phyloP scores from a whole-genome alignment of 2,113 vertebrate species.

The Nothobranchius furzeri region DNA sequence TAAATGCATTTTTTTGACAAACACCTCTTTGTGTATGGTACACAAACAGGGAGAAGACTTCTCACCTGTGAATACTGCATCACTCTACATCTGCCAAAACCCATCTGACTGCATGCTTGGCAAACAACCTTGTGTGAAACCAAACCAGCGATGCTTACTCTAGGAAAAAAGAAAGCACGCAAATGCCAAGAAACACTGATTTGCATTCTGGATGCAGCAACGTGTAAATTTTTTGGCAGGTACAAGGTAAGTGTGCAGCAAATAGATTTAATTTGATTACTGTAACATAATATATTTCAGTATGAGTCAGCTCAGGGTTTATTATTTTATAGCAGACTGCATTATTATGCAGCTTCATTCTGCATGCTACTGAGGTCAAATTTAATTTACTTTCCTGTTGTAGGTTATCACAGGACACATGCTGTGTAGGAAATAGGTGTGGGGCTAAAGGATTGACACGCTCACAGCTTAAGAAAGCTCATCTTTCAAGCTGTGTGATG shows the following conservation, averaged over 20 bases:
- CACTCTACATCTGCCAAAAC: slow-evolving; percentile 17
- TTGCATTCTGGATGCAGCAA: slow-evolving; percentile 44
- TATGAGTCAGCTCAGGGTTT: neutral
- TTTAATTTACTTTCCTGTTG: neutral
- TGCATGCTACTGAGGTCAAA: slow-evolving; percentile 3
- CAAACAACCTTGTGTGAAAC: slow-evolving; percentile 22
- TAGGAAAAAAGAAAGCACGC: slow-evolving; percentile 32
- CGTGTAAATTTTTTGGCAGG: slow-evolving; percentile 34
- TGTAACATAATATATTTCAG: neutral
- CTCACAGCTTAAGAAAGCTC: slow-evolving; percentile 10
- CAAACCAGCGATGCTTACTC: slow-evolving; percentile 38
- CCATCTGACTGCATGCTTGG: slow-evolving; percentile 17
- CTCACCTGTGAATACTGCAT: slow-evolving; percentile 21
- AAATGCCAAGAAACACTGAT: slow-evolving; percentile 33
- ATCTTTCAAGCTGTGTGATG: slow-evolving; percentile 6
- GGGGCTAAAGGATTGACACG: slow-evolving; percentile 3
- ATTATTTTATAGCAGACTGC: neutral
- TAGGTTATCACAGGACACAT: slow-evolving; percentile 9
- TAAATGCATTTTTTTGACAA: slow-evolving; percentile 62
- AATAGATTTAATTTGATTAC: slow-evolving; percentile 3
- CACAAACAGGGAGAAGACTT: slow-evolving; percentile 14
- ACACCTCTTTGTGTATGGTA: slow-evolving; percentile 11
- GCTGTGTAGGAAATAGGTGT: slow-evolving; percentile 28
- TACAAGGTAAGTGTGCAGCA: slow-evolving; percentile 1
- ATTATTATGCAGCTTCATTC: neutral